Percentiles rank a stretch among this genome's conserved stretches.
phyloP scores from a whole-genome alignment of 2,797 vertebrate genomes.

The Lagodon rhomboides region DNA sequence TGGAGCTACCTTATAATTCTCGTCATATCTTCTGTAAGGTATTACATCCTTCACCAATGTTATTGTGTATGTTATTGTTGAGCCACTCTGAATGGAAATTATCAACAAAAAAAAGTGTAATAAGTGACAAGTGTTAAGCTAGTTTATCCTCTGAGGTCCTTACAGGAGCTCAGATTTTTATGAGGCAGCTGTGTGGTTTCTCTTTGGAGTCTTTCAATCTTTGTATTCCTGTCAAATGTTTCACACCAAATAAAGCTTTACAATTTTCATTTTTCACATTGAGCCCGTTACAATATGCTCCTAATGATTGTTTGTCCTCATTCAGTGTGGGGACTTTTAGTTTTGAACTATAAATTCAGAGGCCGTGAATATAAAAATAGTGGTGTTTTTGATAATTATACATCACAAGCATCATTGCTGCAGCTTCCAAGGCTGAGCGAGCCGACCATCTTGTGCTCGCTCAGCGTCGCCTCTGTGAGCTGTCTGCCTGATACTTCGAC shows the following conservation, averaged over 20 bases:
- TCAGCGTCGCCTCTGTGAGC: conserved; percentile 44
- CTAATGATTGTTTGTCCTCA: neutral
- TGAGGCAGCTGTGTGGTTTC: neutral
- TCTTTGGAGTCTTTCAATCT: conserved; percentile 19
- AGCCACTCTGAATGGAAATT: too few relatives aligned
- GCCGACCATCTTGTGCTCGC: conserved; percentile 16
- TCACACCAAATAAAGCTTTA: neutral
- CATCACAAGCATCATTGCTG: neutral
- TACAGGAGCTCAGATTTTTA: conserved; percentile 14
- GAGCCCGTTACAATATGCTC: neutral
- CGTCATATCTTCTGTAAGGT: neutral
- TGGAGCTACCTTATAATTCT: too few relatives aligned
- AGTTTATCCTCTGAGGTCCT: neutral
- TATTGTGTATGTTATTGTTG: too few relatives aligned
- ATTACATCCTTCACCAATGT: neutral
- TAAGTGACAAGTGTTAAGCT: neutral
- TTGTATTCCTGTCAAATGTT: neutral
- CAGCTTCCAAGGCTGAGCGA: neutral
- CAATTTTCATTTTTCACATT: neutral
- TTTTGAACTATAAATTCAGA: neutral
- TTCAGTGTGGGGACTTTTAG: neutral
- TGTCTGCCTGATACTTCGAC: conserved; percentile 63
- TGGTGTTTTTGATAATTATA: neutral
- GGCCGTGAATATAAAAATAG: neutral
- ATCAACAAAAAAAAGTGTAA: too few relatives aligned